Conservation (phyloP, 2,113 vertebrate species). For the Apeltes quadracus region DNA sequence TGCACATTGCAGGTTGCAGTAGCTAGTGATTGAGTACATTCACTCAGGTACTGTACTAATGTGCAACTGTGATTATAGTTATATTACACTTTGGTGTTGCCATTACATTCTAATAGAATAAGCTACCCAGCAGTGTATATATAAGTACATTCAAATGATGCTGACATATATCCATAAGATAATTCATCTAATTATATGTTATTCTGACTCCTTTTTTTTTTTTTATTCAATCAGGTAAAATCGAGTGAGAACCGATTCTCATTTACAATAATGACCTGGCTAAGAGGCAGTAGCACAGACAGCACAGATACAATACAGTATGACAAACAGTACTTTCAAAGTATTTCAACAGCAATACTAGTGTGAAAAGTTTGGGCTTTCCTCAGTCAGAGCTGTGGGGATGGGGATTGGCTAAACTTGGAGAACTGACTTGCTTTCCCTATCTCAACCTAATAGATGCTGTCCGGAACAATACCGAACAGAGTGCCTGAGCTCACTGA, state of each 20-base stretch:
- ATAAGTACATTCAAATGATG: neutral
- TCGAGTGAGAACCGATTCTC: no score
- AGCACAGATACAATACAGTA: no score
- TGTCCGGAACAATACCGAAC: constrained; percentile 83
- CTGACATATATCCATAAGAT: neutral
- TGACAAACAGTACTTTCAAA: no score
- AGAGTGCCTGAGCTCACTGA: constrained; percentile 82
- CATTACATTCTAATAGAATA: neutral
- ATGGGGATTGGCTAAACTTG: neutral
- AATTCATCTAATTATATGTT: neutral
- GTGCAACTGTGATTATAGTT: neutral
- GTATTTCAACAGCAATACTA: neutral
- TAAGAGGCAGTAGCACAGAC: no score
- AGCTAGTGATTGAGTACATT: neutral
- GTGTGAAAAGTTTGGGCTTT: neutral
- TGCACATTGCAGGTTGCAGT: neutral
- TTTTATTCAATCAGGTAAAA: no score
- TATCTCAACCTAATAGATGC: constrained; percentile 72
- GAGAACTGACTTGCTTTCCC: neutral
- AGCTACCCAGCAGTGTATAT: neutral
- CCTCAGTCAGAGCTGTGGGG: neutral
- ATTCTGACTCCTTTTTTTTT: neutral
- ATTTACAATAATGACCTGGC: no score
- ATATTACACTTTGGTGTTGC: neutral
- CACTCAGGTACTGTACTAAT: neutral